Conservation (phyloP, 2,888 invertebrate species). For the Drosophila merina region DNA sequence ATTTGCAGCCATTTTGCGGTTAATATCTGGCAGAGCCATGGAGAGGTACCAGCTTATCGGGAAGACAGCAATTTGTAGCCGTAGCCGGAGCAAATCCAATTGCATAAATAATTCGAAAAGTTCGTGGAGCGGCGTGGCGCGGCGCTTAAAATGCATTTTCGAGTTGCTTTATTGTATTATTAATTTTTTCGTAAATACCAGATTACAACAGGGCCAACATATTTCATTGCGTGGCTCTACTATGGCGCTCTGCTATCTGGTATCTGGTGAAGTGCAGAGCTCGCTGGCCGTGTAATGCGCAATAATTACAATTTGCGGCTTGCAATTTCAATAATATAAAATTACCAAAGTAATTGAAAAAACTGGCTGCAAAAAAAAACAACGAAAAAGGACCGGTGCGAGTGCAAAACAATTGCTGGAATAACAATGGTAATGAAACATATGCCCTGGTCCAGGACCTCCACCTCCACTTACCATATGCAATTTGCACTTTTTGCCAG, state of each 20-base stretch:
- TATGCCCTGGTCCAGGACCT: constrained; percentile 31
- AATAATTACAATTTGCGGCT: constrained; percentile 78
- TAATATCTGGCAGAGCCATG: constrained; percentile 59
- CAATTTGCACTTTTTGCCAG: constrained; percentile 44
- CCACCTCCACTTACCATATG: constrained; percentile 30
- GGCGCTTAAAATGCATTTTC: constrained; percentile 19
- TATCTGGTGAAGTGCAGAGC: too few relatives aligned
- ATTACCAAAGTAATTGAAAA: constrained; percentile 80
- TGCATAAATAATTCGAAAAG: constrained; percentile 66
- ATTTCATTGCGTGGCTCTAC: constrained; percentile 57
- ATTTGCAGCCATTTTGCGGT: constrained; percentile 56
- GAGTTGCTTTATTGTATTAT: constrained; percentile 50
- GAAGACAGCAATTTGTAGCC: constrained; percentile 63
- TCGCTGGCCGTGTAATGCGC: constrained; percentile 39
- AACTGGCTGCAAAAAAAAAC: constrained; percentile 18
- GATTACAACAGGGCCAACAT: constrained; percentile 77
- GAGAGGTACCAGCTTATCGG: constrained; percentile 64
- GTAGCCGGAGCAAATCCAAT: constrained; percentile 63
- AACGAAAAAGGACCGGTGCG: constrained; percentile 3
- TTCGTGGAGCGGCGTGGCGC: constrained; percentile 9
- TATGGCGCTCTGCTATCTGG: too few relatives aligned
- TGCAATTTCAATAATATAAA: constrained; percentile 80
- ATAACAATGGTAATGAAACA: constrained; percentile 66
- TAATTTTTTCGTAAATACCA: constrained; percentile 74
- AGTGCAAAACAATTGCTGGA: constrained; percentile 33